Base-by-base conservation (phyloP, 2,113 vertebrate genomes). In the Anolis carolinensis region DNA sequence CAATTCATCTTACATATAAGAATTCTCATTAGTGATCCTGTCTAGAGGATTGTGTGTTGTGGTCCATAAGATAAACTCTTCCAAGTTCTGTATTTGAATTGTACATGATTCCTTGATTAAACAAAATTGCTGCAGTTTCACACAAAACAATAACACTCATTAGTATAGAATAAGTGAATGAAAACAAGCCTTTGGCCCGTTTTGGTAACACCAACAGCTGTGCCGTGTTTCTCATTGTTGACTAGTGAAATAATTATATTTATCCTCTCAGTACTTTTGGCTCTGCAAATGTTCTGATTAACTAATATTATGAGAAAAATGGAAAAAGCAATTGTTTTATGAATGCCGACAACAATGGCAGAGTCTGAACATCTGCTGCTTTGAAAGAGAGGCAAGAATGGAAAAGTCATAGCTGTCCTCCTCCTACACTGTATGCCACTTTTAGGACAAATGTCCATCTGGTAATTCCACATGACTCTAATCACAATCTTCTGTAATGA, bases 401-500 rank as follows among this genome's bases (percentile, higher is more conserved):
- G 76, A 39, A 75, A 65, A 73, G 50, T 2, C 67, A 44, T 30
- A 87, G 50, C 65, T 34, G 5, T 48, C 13, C 13, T 67, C 63
- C 86, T 63, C 63, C 87, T 85, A 27, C 20, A 50, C 67, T 5
- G 74, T 87, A 73, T 4, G 80, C 86, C 65, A 87, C 0, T 0
- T 59, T 84, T 27, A 0, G 86, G 84, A 55, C 83, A 50, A 5
- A 1, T 68, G 88, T 82, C 86, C 87, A 11, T 71, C 79, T 62
- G 25, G 13, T 32, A 55, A 79, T 82, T 84, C 63, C 20, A 44
- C 0, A 59, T 55, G 73, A 78, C 32, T 78, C 62, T 2, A 30
- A 75, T 67, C 81, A 7, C 81, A 82, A 83, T 77, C 67, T 89
- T 92, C 92, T 67, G 83, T 72, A 78, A 93, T 93, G 88, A 77